Conservation (phyloP, 2,888 invertebrate species). For the Theodoxus fluviatilis region DNA sequence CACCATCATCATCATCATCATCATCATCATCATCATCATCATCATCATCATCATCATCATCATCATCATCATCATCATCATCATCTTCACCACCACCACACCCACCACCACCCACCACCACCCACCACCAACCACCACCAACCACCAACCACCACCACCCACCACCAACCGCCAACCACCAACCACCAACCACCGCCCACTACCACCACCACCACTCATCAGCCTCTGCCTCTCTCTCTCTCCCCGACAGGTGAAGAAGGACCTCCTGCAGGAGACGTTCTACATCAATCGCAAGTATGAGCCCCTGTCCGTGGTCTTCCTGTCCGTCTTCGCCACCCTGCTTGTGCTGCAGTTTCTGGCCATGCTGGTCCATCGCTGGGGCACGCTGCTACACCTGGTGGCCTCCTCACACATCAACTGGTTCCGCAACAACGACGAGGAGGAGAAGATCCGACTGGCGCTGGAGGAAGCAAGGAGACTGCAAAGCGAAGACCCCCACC, state of each 20-base stretch:
- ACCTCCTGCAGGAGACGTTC: conserved; percentile 73
- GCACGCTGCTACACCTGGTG: conserved; percentile 93
- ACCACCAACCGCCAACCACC: too few species aligned
- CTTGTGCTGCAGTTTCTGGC: conserved; percentile 93
- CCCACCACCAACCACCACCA: too few species aligned
- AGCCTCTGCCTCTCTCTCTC: too few species aligned
- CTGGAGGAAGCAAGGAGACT: conserved; percentile 28
- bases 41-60: too few species aligned
- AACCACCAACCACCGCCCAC: too few species aligned
- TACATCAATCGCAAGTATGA: conserved; percentile 53
- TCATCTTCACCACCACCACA: too few species aligned
- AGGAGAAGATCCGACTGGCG: conserved; percentile 28
- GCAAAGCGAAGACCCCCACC: conserved; percentile 4
- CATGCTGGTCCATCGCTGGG: conserved; percentile 98
- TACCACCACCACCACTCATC: too few species aligned
- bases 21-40: too few species aligned
- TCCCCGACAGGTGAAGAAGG: conserved; percentile 70
- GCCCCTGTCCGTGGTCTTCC: conserved; percentile 84
- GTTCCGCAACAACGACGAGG: conserved; percentile 25
- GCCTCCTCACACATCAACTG: conserved; percentile 76
- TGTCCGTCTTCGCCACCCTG: conserved; percentile 95
- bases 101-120: too few species aligned
- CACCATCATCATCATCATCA: too few species aligned
- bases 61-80: too few species aligned
- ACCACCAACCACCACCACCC: too few species aligned